Evolutionary conservation across 1,140 invertebrate genomes (phyloP).

Genomic region (Bombus difficillimus): DNA sequence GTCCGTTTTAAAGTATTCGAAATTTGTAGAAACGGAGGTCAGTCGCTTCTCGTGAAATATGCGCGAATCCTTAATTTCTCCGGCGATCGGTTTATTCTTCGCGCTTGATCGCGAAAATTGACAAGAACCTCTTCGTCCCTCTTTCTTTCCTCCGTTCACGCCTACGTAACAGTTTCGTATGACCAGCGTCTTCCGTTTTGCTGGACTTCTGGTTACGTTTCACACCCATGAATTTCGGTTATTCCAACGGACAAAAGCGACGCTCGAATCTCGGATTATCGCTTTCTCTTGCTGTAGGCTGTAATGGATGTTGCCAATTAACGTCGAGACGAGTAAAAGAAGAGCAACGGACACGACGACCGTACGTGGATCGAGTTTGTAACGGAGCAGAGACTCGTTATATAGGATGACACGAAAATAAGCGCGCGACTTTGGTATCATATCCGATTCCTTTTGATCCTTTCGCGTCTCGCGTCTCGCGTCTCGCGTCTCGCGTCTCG

Average conservation of each 20-base stretch:
- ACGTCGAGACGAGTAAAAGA: conserved; percentile 22
- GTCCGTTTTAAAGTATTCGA: background rate
- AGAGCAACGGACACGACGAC: background rate
- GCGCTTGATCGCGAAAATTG: conserved; percentile 13
- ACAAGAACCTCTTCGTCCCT: background rate
- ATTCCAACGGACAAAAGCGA: background rate
- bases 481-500: no score
- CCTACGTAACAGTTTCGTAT: background rate
- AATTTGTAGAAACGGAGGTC: conserved; percentile 27
- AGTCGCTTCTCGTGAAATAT: background rate
- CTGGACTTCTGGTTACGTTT: background rate
- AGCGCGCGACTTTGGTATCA: background rate
- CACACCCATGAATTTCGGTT: conserved; percentile 1
- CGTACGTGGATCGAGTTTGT: background rate
- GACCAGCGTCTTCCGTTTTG: background rate
- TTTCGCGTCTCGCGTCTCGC: background rate
- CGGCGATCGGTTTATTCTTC: background rate
- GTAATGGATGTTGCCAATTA: conserved; percentile 26
- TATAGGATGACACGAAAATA: background rate
- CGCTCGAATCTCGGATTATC: conserved; percentile 17
- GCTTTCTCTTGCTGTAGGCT: conserved; percentile 6
- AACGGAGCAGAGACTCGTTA: background rate
- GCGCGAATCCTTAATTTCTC: background rate
- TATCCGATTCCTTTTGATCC: no score
- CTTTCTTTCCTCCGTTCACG: background rate